Base-by-base conservation (phyloP, 2,797 vertebrate genomes). In the Myotis vivesi region DNA sequence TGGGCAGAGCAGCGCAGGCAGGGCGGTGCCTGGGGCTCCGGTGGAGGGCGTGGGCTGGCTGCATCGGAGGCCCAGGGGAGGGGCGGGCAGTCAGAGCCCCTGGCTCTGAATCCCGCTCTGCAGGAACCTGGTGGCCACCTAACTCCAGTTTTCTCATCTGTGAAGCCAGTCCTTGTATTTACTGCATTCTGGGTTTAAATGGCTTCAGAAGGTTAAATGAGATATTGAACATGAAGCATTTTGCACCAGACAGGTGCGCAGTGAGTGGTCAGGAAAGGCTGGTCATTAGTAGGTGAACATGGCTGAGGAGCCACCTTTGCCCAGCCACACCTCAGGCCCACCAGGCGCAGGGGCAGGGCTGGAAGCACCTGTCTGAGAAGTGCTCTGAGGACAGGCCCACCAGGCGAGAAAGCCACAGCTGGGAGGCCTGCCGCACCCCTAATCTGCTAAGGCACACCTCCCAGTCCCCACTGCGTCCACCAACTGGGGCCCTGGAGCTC, bases 1-100 rank as follows among this genome's bases (percentile, higher is more conserved):
- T 25, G 57, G 33, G 79, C 71, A 30, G 51, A 62, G 44, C n/a
- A 28, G 3, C 2, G 5, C 30, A 4, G 15, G 44, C 51, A 51
- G 69, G 41, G 30, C 23, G 33, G 81, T 46, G 66, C 71, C 33
- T 25, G 0, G 13, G 66, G 46, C 57, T 82, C 17, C 8, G 5
- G 13, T 5, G 19, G 64, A 30, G 23, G 12, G 89, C 22, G 22
- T 2, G 59, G 41, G 41, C 41, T 44, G n/a, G 30, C 46, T 66
- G 15, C 1, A 0, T 6, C 1, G 0, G 53, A 33, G 68, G 73
- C n/a, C 28, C 1, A 2, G 51, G 30, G 41, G 51, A 0, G 0
- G 12, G 30, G 25, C 6, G 0, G n/a, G 3, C 51, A 7, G 38
- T 28, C 23, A 76, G 53, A 62, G 28, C 3, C 1, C 28, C 71